phyloP scores from a whole-genome alignment of 2,113 vertebrate species.

The Desmodus rotundus region DNA sequence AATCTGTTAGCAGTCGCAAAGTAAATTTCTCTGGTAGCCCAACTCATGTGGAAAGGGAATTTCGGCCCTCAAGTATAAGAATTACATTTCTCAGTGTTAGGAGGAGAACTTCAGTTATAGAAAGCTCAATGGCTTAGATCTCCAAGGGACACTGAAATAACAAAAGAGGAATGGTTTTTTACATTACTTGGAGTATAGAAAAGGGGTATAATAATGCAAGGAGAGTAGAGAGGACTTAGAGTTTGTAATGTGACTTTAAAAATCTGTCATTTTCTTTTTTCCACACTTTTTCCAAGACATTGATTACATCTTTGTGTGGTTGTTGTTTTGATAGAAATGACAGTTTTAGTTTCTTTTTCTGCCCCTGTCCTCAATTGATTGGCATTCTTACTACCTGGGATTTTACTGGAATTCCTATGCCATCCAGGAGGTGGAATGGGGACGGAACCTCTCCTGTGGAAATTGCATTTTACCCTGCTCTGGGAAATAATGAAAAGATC shows the following conservation, averaged over 20 bases:
- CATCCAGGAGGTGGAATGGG: fast-evolving
- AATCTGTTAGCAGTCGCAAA: background rate
- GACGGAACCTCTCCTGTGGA: background rate
- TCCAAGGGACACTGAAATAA: background rate
- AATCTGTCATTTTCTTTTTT: background rate
- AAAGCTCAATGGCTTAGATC: background rate
- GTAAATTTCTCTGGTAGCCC: background rate
- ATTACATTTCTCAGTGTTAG: background rate
- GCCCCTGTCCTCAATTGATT: background rate
- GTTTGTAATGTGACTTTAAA: background rate
- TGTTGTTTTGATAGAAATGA: background rate
- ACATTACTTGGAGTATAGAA: background rate
- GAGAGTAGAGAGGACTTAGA: background rate
- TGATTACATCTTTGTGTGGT: background rate
- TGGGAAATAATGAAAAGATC: conserved; percentile 21
- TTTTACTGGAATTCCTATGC: background rate
- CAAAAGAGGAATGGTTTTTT: background rate
- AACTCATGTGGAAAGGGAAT: background rate
- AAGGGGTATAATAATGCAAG: background rate
- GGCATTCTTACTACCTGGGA: fast-evolving
- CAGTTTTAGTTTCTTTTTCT: background rate
- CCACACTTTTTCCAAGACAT: background rate
- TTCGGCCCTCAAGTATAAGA: background rate
- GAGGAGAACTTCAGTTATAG: background rate
- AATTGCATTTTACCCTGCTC: background rate